Conservation (phyloP, 2,888 invertebrate genomes). For the Papilio elwesi region DNA sequence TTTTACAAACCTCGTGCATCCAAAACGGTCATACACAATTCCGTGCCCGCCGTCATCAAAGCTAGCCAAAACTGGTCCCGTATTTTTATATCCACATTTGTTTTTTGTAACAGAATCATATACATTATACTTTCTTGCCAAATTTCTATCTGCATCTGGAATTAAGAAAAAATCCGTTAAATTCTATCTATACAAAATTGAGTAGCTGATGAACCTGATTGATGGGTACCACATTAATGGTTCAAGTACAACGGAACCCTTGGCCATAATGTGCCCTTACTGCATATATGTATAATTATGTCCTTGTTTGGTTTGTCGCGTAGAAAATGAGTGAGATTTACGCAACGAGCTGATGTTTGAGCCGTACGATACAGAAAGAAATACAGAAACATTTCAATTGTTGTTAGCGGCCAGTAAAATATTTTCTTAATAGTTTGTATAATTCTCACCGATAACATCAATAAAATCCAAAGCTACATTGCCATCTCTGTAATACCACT, state of each 20-base stretch:
- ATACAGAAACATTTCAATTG: too few species aligned
- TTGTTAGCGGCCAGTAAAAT: too few species aligned
- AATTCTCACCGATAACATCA: constrained; percentile 53
- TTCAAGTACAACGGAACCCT: too few species aligned
- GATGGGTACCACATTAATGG: too few species aligned
- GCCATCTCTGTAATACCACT: constrained; percentile 65
- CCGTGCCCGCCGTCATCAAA: constrained; percentile 66
- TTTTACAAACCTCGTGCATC: constrained; percentile 56
- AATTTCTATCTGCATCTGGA: constrained; percentile 1
- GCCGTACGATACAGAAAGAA: too few species aligned
- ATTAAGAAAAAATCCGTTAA: neutral
- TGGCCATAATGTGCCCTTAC: too few species aligned
- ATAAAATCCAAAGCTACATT: constrained; percentile 60
- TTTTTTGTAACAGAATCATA: constrained; percentile 39
- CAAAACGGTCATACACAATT: constrained; percentile 58
- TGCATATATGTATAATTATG: too few species aligned
- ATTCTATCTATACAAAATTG: neutral
- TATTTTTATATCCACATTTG: constrained; percentile 41
- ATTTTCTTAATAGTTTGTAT: neutral
- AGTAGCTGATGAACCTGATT: too few species aligned
- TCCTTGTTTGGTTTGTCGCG: too few species aligned
- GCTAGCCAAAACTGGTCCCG: constrained; percentile 50
- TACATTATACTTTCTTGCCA: constrained; percentile 3
- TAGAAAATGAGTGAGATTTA: too few species aligned
- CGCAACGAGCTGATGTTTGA: too few species aligned